Evolutionary conservation across 92 coral and sea anemone genomes (phyloP).

Genomic region (Phenganax stokvisi): DNA sequence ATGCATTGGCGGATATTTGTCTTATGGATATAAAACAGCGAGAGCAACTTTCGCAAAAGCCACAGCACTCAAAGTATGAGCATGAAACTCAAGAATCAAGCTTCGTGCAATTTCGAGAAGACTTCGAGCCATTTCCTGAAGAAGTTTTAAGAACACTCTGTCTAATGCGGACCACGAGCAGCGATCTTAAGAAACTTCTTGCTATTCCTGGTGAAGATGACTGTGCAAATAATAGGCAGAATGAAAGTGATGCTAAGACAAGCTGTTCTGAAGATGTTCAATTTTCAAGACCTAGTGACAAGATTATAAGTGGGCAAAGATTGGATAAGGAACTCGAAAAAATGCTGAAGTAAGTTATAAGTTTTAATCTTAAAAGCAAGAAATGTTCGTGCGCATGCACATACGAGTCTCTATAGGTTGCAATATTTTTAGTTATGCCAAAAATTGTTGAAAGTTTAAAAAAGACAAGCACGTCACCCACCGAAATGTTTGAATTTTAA

Average conservation of each 20-base stretch:
- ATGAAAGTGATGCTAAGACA: constrained; percentile 26
- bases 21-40: constrained; percentile 37
- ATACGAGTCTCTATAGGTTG: no score
- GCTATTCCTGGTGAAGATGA: constrained; percentile 44
- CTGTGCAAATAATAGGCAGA: constrained; percentile 32
- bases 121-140: constrained; percentile 39
- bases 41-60: constrained; percentile 21
- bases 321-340: constrained; percentile 88
- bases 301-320: constrained; percentile 52
- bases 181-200: constrained; percentile 37
- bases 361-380: no score
- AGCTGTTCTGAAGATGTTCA: background rate
- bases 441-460: no score
- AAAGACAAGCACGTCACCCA: no score
- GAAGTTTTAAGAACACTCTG: constrained; percentile 44
- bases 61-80: background rate
- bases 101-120: background rate
- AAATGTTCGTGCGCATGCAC: no score
- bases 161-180: constrained; percentile 40
- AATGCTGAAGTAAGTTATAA: constrained; percentile 81
- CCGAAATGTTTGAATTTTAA: no score
- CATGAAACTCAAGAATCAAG: background rate
- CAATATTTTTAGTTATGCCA: no score
- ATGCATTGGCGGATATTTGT: constrained; percentile 91
- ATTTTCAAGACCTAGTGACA: constrained; percentile 5